These are phyloP conservation scores for Corythornis cristatus DNA, from an alignment of 2,113 vertebrate genomes.

Conservation along the genomic window DNA sequence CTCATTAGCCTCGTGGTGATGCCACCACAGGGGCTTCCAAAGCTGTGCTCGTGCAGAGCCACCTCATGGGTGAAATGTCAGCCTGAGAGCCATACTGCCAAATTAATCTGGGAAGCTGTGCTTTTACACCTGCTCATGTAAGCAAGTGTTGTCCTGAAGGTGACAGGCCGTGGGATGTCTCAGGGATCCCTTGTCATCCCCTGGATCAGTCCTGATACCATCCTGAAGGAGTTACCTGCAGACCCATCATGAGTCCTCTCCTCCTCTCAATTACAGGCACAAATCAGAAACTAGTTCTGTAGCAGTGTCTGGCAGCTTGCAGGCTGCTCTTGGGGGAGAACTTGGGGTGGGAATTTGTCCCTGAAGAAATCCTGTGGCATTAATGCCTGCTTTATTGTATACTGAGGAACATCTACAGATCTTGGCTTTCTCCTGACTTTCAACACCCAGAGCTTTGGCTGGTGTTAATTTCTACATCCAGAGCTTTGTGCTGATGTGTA, in stretches of 20 bases:
- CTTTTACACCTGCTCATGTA: background rate
- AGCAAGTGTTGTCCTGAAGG: background rate
- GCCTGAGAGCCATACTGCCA: background rate
- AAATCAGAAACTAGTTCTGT: background rate
- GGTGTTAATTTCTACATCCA: background rate
- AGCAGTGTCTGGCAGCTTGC: background rate
- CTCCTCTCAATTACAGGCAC: background rate
- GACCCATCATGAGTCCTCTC: fast-evolving
- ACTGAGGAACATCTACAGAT: background rate
- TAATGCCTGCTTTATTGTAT: background rate
- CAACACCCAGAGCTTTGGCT: background rate
- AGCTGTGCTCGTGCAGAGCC: background rate
- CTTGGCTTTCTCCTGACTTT: background rate
- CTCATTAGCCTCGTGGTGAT: background rate
- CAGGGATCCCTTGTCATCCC: fast-evolving
- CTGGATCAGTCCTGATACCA: background rate
- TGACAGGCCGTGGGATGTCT: background rate
- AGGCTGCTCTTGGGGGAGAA: background rate
- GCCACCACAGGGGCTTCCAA: background rate
- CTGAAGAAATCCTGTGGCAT: background rate
- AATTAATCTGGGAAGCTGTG: background rate
- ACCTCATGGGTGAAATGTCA: background rate
- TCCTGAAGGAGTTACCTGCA: background rate
- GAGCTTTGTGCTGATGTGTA: background rate
- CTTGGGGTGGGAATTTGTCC: background rate